A percentile compares a stretch with the other conserved stretches of the same genome.
Evolutionary conservation across 92 coral and sea anemone species (phyloP).

Genomic region (Umimayanthus kanabou): DNA sequence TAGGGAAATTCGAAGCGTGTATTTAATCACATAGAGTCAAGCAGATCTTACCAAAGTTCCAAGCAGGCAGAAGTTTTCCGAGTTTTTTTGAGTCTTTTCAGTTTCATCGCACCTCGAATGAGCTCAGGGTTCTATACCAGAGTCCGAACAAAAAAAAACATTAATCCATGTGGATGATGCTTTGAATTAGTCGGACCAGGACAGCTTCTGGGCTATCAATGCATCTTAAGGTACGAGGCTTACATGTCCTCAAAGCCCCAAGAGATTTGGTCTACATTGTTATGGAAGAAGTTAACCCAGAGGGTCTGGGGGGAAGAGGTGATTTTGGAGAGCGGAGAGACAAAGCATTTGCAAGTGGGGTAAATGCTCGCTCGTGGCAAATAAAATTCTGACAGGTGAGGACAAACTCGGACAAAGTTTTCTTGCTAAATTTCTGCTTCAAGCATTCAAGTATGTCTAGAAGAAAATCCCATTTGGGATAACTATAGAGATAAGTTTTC

Average conservation of each 20-base stretch:
- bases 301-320: constrained; percentile 32
- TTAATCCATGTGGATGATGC: too few species aligned
- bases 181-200: constrained; percentile 8
- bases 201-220: constrained; percentile 26
- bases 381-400: too few species aligned
- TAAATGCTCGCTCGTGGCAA: too few species aligned
- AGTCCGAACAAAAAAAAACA: too few species aligned
- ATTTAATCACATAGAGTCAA: constrained; percentile 31
- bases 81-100: constrained; percentile 32
- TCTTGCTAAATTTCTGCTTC: too few species aligned
- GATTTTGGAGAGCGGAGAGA: constrained; percentile 1
- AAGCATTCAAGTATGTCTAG: too few species aligned
- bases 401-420: too few species aligned
- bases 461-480: too few species aligned
- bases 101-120: neutral
- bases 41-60: constrained; percentile 16
- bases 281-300: constrained; percentile 22
- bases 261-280: constrained; percentile 23
- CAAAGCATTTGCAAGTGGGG: too few species aligned
- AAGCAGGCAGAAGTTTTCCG: constrained; percentile 30
- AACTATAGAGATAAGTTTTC: too few species aligned
- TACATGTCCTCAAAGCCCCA: constrained; percentile 22
- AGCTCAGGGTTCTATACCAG: neutral
- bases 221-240: constrained; percentile 1
- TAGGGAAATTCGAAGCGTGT: constrained; percentile 19